phyloP scores from a whole-genome alignment of 2,888 invertebrate species.

The Silvanus unidentatus region DNA sequence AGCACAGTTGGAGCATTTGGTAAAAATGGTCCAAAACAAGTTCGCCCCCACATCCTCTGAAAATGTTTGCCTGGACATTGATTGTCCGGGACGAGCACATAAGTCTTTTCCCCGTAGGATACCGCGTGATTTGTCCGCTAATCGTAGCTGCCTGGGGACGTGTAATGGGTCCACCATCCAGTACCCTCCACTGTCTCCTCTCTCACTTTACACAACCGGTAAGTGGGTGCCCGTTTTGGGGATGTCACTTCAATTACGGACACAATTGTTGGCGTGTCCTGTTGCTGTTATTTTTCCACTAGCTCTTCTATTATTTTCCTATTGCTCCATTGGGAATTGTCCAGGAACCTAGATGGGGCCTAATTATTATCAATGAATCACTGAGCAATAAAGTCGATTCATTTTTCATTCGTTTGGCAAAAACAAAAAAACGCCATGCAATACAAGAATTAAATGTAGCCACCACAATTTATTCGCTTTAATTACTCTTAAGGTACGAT shows the following conservation, averaged over 20 bases:
- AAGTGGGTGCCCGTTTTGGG: slow-evolving; percentile 27
- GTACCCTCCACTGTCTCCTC: slow-evolving; percentile 10
- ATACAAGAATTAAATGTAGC: too few relatives aligned
- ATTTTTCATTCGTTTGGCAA: too few relatives aligned
- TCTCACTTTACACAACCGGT: slow-evolving; percentile 29
- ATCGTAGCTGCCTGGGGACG: slow-evolving; percentile 41
- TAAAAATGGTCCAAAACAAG: slow-evolving; percentile 34
- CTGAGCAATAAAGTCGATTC: too few relatives aligned
- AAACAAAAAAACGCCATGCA: too few relatives aligned
- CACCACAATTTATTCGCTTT: too few relatives aligned
- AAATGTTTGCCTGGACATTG: slow-evolving; percentile 38
- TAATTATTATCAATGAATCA: neutral
- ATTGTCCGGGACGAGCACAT: slow-evolving; percentile 44
- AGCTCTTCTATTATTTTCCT: slow-evolving; percentile 13
- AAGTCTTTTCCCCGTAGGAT: slow-evolving; percentile 40
- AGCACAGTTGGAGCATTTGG: too few relatives aligned
- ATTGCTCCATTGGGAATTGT: slow-evolving; percentile 33
- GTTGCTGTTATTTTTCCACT: slow-evolving; percentile 7
- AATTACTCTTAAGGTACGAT: too few relatives aligned
- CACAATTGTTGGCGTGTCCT: slow-evolving; percentile 8
- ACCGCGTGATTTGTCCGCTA: slow-evolving; percentile 46
- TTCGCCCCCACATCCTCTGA: slow-evolving; percentile 20
- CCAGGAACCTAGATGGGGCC: neutral
- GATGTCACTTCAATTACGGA: slow-evolving; percentile 28
- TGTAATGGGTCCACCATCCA: slow-evolving; percentile 33